phyloP scores from a whole-genome alignment of 2,113 vertebrate species.

The Meleagris gallopavo region DNA sequence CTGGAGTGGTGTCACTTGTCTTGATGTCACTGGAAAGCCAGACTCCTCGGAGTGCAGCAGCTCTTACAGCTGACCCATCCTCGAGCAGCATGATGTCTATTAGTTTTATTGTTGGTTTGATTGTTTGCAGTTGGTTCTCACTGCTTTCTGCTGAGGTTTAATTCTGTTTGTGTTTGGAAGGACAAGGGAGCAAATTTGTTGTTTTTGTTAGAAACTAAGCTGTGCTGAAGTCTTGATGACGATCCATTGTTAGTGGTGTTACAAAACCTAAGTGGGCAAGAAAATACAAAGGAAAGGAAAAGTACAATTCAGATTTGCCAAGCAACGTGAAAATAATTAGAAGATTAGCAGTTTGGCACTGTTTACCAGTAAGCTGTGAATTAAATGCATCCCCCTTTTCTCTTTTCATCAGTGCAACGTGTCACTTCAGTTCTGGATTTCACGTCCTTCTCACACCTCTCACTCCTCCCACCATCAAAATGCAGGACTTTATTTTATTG shows the following conservation, averaged over 20 bases:
- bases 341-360: conserved; percentile 35
- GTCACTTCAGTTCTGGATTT: conserved; percentile 15
- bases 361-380: background rate
- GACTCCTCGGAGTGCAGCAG: accelerated
- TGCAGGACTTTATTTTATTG: background rate
- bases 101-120: conserved; percentile 31
- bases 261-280: conserved; percentile 26
- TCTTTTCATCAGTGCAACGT: background rate
- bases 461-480: background rate
- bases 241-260: conserved; percentile 7
- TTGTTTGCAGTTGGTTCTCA: conserved; percentile 20
- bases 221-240: background rate
- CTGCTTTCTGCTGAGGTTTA: background rate
- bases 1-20: background rate
- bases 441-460: background rate
- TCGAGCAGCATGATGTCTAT: conserved; percentile 11
- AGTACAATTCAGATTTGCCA: conserved; percentile 40
- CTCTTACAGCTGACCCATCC: conserved; percentile 2
- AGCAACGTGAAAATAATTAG: conserved; percentile 26
- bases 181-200: conserved; percentile 21
- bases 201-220: conserved; percentile 37
- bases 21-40: conserved; percentile 1
- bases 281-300: conserved; percentile 24
- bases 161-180: background rate
- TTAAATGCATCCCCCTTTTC: conserved; percentile 31